A percentile compares a stretch with the other conserved stretches of the same genome.
Evolutionary conservation across 1,140 invertebrate genomes (phyloP).

Genomic region (Antheraea pernyi): DNA sequence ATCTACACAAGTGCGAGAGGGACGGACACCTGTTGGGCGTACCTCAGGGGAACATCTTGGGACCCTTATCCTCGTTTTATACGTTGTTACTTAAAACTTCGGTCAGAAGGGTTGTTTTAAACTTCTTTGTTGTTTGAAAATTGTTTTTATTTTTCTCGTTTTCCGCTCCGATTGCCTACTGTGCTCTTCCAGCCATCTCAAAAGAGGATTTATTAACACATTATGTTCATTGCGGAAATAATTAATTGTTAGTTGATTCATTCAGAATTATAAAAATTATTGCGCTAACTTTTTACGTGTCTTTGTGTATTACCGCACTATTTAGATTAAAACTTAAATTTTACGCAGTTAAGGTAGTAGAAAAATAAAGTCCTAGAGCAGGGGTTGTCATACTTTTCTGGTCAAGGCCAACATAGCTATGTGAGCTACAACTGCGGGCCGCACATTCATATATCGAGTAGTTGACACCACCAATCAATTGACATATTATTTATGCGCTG

Average conservation of each 20-base stretch:
- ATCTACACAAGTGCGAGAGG: neutral
- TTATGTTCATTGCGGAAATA: neutral
- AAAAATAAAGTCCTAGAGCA: no score
- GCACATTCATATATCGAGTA: no score
- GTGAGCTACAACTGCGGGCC: no score
- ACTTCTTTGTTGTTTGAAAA: neutral
- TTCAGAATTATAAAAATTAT: no score
- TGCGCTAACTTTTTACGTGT: no score
- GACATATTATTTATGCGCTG: no score
- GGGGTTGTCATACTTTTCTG: no score
- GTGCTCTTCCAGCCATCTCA: neutral
- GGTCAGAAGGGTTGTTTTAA: slow-evolving; percentile 4
- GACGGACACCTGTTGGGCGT: neutral
- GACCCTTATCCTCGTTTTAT: neutral
- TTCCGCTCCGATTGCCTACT: neutral
- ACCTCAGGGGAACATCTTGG: neutral
- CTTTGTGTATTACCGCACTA: no score
- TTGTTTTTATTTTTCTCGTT: neutral
- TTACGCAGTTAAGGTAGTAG: no score
- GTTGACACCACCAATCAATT: no score
- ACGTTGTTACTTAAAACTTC: neutral
- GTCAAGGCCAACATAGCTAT: no score
- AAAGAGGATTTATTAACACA: neutral
- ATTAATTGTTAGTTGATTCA: neutral
- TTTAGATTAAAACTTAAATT: no score